A percentile compares a stretch with the other conserved stretches of the same genome.
Evolutionary conservation across 2,888 invertebrate species (phyloP).

Genomic region (Rhingia campestris): DNA sequence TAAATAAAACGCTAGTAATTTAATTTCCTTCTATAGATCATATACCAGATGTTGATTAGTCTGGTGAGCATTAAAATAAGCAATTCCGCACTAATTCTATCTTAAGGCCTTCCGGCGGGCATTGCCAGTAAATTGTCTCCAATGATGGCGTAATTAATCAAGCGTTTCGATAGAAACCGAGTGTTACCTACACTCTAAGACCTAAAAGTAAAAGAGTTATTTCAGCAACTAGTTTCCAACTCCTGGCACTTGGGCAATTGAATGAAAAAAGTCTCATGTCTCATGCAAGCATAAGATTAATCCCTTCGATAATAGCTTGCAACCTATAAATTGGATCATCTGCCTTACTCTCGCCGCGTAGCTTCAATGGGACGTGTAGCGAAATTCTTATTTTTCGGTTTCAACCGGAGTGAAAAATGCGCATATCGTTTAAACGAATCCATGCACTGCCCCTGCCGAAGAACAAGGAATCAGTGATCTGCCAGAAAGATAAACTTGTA

Average conservation of each 20-base stretch:
- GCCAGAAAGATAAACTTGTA: constrained; percentile 69
- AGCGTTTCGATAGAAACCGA: constrained; percentile 51
- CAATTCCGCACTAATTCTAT: constrained; percentile 5
- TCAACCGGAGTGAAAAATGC: constrained; percentile 60
- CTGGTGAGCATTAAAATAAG: constrained; percentile 45
- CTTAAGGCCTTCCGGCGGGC: constrained; percentile 54
- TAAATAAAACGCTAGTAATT: constrained; percentile 68
- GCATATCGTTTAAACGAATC: constrained; percentile 72
- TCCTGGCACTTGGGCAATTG: constrained; percentile 20
- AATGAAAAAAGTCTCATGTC: constrained; percentile 27
- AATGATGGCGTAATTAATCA: constrained; percentile 70
- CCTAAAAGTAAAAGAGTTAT: constrained; percentile 23
- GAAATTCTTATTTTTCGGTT: constrained; percentile 56
- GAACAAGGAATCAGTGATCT: constrained; percentile 64
- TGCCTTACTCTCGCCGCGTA: constrained; percentile 34
- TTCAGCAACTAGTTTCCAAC: constrained; percentile 21
- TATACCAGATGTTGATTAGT: constrained; percentile 61
- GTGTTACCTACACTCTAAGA: constrained; percentile 6
- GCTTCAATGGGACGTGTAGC: constrained; percentile 29
- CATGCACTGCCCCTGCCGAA: constrained; percentile 55
- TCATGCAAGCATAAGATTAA: constrained; percentile 60
- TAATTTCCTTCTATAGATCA: constrained; percentile 67
- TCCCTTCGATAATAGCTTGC: constrained; percentile 69
- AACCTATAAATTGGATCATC: constrained; percentile 73
- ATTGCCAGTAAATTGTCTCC: constrained; percentile 68